These are phyloP conservation scores for Tupaia chinensis DNA, from an alignment of 2,113 vertebrate genomes.

Conservation along the genomic window DNA sequence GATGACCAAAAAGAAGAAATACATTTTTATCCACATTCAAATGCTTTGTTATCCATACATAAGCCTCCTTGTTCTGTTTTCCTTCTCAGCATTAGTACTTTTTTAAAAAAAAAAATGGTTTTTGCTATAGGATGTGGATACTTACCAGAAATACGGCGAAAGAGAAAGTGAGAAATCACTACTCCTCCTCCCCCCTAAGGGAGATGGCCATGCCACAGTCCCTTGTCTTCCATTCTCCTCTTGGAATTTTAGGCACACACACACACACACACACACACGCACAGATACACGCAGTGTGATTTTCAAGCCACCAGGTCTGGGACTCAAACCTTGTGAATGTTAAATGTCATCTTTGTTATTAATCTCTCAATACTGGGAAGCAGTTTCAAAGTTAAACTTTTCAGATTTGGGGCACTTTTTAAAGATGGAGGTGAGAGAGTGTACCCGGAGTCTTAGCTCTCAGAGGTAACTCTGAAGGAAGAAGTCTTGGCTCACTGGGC, in stretches of 20 bases:
- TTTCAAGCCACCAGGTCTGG: no score
- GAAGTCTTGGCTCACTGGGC: background rate
- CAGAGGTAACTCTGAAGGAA: background rate
- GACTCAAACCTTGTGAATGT: background rate
- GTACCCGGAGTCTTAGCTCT: background rate
- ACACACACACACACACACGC: no score
- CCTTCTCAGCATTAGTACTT: background rate
- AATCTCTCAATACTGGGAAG: background rate
- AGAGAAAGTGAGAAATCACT: no score
- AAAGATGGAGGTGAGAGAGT: background rate
- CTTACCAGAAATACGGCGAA: no score
- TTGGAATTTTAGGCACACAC: no score
- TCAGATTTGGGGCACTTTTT: background rate
- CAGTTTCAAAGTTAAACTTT: constrained; percentile 13
- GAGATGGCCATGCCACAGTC: no score
- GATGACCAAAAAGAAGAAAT: constrained; percentile 24
- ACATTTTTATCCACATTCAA: background rate
- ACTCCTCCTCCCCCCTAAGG: no score
- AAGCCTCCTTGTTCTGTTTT: background rate
- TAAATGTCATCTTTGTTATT: background rate
- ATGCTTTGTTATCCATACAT: background rate
- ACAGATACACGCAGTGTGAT: no score
- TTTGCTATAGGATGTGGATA: no score
- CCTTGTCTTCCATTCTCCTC: no score
- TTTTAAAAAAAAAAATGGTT: no score